phyloP scores from a whole-genome alignment of 1,140 invertebrate genomes.

The Branchinecta lindahli region DNA sequence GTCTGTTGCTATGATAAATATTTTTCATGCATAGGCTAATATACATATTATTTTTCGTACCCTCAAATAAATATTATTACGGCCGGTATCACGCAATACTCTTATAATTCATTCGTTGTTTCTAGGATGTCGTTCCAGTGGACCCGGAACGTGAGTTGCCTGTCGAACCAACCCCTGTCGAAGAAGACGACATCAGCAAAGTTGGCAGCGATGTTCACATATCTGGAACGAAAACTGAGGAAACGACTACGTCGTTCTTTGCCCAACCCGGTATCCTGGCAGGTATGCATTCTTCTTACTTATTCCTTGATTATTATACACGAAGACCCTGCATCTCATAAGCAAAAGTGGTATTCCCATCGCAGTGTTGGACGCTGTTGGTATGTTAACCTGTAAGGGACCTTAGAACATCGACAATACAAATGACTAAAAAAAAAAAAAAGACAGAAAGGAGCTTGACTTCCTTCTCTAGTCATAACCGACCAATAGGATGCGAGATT shows the following conservation, averaged over 20 bases:
- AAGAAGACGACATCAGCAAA: neutral
- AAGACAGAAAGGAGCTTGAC: no score
- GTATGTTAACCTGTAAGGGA: neutral
- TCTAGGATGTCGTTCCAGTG: conserved; percentile 1
- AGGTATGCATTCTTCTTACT: conserved; percentile 40
- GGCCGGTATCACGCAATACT: no score
- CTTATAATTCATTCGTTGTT: neutral
- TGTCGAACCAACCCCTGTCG: neutral
- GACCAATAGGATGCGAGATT: no score
- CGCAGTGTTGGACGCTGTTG: neutral
- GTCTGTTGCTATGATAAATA: no score
- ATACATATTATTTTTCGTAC: no score
- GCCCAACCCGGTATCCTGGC: conserved; percentile 84
- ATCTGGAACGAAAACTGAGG: conserved; percentile 37
- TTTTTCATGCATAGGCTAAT: no score
- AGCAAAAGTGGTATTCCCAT: neutral
- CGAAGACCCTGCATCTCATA: neutral
- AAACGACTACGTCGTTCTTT: conserved; percentile 73
- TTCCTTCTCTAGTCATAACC: no score
- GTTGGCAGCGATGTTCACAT: conserved; percentile 21
- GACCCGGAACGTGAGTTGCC: neutral
- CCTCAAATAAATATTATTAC: no score
- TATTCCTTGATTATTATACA: neutral
- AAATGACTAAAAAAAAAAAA: no score
- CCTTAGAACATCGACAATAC: neutral